Conservation (phyloP, 2,888 invertebrate genomes). For the Eupelmus urozonus region DNA sequence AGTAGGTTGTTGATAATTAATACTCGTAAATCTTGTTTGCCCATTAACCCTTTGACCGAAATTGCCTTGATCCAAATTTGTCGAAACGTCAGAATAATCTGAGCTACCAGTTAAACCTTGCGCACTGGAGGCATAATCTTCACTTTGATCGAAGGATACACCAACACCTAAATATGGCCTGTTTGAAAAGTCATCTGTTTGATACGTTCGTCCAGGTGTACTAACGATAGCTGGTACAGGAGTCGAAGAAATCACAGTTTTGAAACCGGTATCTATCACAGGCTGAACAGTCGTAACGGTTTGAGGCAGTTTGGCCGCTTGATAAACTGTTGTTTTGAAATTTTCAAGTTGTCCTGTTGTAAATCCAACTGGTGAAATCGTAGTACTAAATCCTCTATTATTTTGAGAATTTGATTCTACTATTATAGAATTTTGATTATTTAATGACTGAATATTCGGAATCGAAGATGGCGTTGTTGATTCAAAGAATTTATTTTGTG, state of each 20-base stretch:
- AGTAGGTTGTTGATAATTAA: constrained; percentile 42
- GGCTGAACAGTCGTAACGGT: constrained; percentile 66
- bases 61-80: constrained; percentile 60
- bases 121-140: constrained; percentile 56
- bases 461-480: constrained; percentile 28
- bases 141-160: constrained; percentile 64
- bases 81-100: constrained; percentile 59
- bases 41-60: constrained; percentile 64
- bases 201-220: constrained; percentile 45
- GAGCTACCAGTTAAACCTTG: constrained; percentile 53
- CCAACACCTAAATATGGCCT: constrained; percentile 62
- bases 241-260: constrained; percentile 66
- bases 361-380: constrained; percentile 63
- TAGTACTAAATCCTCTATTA: constrained; percentile 26
- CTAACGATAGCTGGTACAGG: constrained; percentile 59
- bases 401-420: constrained; percentile 28
- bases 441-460: constrained; percentile 1
- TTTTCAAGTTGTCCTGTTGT: constrained; percentile 67
- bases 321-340: constrained; percentile 67
- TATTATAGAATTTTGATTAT: constrained; percentile 43
- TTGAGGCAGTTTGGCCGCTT: constrained; percentile 65
- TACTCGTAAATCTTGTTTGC: constrained; percentile 41
- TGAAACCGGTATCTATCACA: constrained; percentile 66
- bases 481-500: constrained; percentile 15
- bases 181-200: constrained; percentile 40